phyloP scores from a whole-genome alignment of 2,888 invertebrate genomes.

The Perizoma flavofasciatum region DNA sequence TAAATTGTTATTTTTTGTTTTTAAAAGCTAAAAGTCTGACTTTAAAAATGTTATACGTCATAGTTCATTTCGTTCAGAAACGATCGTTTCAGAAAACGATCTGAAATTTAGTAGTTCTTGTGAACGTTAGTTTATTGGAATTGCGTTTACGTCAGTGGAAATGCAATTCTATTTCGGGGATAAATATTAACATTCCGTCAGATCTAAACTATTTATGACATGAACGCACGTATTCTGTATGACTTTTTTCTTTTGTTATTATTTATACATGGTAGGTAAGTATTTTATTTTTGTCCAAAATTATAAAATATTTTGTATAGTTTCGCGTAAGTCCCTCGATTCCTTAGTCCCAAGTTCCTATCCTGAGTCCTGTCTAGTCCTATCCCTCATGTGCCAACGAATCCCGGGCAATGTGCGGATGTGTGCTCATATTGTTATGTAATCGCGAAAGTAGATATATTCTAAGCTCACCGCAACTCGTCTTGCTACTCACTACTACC shows the following conservation, averaged over 20 bases:
- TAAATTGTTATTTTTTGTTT: slow-evolving; percentile 76
- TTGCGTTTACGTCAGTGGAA: no score
- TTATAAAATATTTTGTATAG: slow-evolving; percentile 18
- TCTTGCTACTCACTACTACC: neutral
- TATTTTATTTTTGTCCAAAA: slow-evolving; percentile 38
- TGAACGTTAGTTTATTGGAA: slow-evolving; percentile 57
- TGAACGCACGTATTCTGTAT: slow-evolving; percentile 47
- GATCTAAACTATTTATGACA: slow-evolving; percentile 64
- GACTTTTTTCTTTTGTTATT: slow-evolving; percentile 44
- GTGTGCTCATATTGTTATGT: slow-evolving; percentile 42
- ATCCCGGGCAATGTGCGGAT: slow-evolving; percentile 63
- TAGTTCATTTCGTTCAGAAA: no score
- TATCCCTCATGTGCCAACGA: slow-evolving; percentile 79
- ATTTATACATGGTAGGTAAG: slow-evolving; percentile 28
- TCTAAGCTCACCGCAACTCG: slow-evolving; percentile 1
- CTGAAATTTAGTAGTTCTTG: slow-evolving; percentile 72
- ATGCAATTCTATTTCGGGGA: slow-evolving; percentile 65
- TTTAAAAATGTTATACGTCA: slow-evolving; percentile 77
- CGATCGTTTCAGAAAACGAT: slow-evolving; percentile 73
- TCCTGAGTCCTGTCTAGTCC: slow-evolving; percentile 79
- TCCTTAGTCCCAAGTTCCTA: slow-evolving; percentile 67
- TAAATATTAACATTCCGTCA: slow-evolving; percentile 76
- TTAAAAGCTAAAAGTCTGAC: slow-evolving; percentile 82
- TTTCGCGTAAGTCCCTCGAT: slow-evolving; percentile 47
- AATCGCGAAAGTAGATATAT: slow-evolving; percentile 23